Base-by-base conservation (phyloP, 2,797 vertebrate species). In the Sebastes cheni region DNA sequence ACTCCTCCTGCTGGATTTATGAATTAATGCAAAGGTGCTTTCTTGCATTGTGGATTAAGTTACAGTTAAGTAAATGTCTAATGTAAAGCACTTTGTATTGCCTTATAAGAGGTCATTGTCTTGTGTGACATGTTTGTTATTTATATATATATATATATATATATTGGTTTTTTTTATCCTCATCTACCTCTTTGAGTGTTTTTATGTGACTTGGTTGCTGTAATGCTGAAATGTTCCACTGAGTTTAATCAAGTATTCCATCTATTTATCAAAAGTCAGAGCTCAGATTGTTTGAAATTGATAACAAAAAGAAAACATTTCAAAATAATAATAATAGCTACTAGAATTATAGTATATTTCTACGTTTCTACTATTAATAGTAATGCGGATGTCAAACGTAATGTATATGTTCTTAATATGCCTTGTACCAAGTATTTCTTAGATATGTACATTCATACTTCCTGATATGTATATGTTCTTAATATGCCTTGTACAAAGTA, bases 1-100 rank as follows among this genome's bases (percentile, higher is more conserved):
- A 16, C 67, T 27, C 85, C 80, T 16, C 74, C 86, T 90, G 81
- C 72, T 86, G 85, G 82, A 74, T 11, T 9, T 2, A 14, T 8
- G 12, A 22, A 70, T 20, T 14, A 72, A 14, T 39, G 12, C 18
- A 29, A 39, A 0, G 1, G 22, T 54, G 20, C n/a, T 34, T 52
- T 59, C 8, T 16, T 39, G 12, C 22, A n/a, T 3, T 5, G 23
- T 8, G 2, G 20, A 32, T 23, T 8, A n/a, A 32, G 20, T 60
- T 36, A 23, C 13, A n/a, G 4, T 29, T 11, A 11, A 69, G 4
- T 29, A 36, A 12, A 69, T 11, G 25, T 18, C 39, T 23, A 29
- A 23, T 14, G 58, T 32, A 13, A 36, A 64, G 7, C 2, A 64
- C 18, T 22, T 62, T 62, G 18, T 34, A 32, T 34, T 32, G 30